A percentile compares a stretch with the other conserved stretches of the same genome.
These are phyloP conservation scores for Rallus limicola DNA, from an alignment of 2,113 vertebrate genomes.

Conservation along the genomic window DNA sequence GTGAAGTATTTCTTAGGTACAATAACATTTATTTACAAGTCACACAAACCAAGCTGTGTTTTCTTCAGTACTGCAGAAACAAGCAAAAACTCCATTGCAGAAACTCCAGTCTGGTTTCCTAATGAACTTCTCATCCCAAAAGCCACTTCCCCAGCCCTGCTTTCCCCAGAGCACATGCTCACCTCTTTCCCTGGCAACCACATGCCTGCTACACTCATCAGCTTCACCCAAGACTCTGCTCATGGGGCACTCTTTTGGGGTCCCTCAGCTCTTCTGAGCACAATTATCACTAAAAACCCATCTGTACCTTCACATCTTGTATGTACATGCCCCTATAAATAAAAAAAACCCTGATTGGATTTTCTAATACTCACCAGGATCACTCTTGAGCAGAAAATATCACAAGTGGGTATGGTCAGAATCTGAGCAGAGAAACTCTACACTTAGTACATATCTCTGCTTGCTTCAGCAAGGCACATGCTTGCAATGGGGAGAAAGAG, in stretches of 20 bases:
- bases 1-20: background rate
- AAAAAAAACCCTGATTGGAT: background rate
- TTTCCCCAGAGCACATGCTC: background rate
- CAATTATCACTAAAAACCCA: accelerated
- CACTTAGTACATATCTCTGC: accelerated
- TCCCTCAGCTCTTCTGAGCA: background rate
- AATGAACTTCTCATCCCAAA: background rate
- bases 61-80: background rate
- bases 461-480: background rate
- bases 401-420: accelerated
- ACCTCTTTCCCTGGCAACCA: background rate
- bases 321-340: background rate
- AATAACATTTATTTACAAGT: background rate
- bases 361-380: background rate
- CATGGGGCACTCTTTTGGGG: accelerated
- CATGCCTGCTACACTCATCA: background rate
- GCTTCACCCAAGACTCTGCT: background rate
- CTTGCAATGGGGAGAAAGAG: accelerated
- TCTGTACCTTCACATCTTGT: background rate
- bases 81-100: background rate
- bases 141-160: background rate
- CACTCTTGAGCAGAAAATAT: background rate
- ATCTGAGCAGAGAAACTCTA: background rate
- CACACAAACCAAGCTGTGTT: background rate
- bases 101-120: background rate